A percentile compares a stretch with the other conserved stretches of the same genome.
Conservation (phyloP, 1,140 invertebrate genomes). For the Pogonus chalceus region DNA sequence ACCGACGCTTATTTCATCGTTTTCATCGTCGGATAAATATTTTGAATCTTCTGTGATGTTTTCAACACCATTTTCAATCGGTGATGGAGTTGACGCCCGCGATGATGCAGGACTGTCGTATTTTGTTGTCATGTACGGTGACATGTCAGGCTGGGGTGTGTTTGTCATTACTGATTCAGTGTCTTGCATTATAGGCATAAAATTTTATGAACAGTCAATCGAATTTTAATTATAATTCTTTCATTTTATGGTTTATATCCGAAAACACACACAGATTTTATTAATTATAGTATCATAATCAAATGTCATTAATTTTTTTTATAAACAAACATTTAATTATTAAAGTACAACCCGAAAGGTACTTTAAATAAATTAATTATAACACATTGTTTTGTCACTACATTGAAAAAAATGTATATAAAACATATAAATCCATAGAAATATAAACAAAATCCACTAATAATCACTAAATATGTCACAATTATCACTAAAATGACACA, state of each 20-base stretch:
- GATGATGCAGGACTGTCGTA: slow-evolving; percentile 31
- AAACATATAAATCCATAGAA: not conserved
- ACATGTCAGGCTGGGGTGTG: slow-evolving; percentile 25
- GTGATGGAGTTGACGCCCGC: slow-evolving; percentile 25
- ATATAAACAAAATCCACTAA: not conserved
- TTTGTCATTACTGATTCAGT: slow-evolving; percentile 22
- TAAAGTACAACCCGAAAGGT: no score
- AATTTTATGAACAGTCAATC: no score
- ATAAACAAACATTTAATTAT: no score
- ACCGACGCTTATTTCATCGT: slow-evolving; percentile 58
- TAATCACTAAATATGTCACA: not conserved
- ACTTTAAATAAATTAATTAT: no score
- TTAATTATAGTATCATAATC: no score
- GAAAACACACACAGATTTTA: no score
- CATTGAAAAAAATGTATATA: no score
- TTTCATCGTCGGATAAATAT: slow-evolving; percentile 41
- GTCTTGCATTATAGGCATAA: slow-evolving; percentile 30
- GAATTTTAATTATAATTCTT: no score
- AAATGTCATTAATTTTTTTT: no score
- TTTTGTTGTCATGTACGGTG: slow-evolving; percentile 29
- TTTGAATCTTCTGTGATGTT: slow-evolving; percentile 12
- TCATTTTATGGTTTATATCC: no score
- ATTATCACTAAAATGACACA: not conserved
- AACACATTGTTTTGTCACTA: no score
- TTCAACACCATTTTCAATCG: slow-evolving; percentile 14